A percentile compares a stretch with the other conserved stretches of the same genome.
Conservation (phyloP, 2,113 vertebrate genomes). For the Cromileptes altivelis region DNA sequence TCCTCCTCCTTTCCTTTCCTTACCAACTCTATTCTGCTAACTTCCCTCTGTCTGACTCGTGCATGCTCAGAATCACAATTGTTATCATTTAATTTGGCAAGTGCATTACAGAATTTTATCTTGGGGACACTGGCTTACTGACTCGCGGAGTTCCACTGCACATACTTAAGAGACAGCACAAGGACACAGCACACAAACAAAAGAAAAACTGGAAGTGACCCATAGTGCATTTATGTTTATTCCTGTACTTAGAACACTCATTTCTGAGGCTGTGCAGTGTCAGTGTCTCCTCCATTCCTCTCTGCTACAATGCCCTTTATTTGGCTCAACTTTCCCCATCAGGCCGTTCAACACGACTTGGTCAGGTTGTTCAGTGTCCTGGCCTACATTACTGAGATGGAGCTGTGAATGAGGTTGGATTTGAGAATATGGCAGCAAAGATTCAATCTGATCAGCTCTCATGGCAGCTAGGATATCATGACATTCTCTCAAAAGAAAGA, state of each 20-base stretch:
- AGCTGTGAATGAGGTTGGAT: background rate
- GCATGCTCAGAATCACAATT: slow-evolving; percentile 41
- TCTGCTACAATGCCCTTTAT: slow-evolving; percentile 5
- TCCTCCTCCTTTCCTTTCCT: slow-evolving; percentile 3
- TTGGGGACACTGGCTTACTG: background rate
- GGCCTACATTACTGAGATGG: slow-evolving; percentile 23
- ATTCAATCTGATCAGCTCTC: slow-evolving; percentile 15
- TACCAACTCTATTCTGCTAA: slow-evolving; percentile 11
- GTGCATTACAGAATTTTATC: background rate
- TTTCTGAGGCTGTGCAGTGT: slow-evolving; percentile 19
- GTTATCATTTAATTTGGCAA: slow-evolving; percentile 27
- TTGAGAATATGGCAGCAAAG: background rate
- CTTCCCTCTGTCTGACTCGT: slow-evolving; percentile 30
- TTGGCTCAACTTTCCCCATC: slow-evolving; percentile 29
- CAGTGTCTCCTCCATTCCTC: slow-evolving; percentile 8
- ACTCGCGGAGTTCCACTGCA: background rate
- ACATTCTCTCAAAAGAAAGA: slow-evolving; percentile 33
- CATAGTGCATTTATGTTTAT: no score
- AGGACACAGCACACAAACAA: background rate
- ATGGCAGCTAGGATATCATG: background rate
- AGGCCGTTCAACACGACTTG: slow-evolving; percentile 3
- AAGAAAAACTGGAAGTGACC: no score
- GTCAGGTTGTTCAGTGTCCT: slow-evolving; percentile 7
- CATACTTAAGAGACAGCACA: slow-evolving; percentile 13
- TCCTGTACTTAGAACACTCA: background rate